Base-by-base conservation (phyloP, 2,113 vertebrate genomes). In the Psephotus haematonotus region DNA sequence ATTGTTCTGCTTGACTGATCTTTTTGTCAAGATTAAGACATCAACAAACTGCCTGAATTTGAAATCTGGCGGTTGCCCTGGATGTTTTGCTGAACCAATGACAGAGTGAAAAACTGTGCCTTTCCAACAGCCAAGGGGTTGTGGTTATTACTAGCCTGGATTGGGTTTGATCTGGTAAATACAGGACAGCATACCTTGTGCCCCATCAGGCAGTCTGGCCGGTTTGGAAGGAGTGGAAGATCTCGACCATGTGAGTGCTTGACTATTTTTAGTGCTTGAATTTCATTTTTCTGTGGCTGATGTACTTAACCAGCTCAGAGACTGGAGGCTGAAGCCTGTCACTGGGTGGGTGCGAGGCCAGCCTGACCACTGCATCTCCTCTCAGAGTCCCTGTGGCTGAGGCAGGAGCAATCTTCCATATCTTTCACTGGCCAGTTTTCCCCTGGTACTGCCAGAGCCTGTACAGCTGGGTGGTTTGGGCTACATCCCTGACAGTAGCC, bases 401-500 rank as follows among this genome's bases (percentile, higher is more conserved):
- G 3, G 52, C 0, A 14, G 31, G 39, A 44, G 17, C 1, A 3
- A 6, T 0, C 33, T 23, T 47, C 57, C 33, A 7, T 59, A 16
- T 35, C 22, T 35, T 59, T 17, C 27, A 1, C 39, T 4, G 49
- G 10, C 29, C n/a, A 6, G 0, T 4, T 23, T 29, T 31, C 35
- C 5, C 17, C 3, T 28, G 3, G 8, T 8, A 4, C 19, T 13
- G 1, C 7, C 18, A 6, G 17, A 12, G 35, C 1, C 24, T 4
- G 60, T 1, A 9, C 39, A 2, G 50, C 46, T 3, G 15, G 1
- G 13, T 9, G 55, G 29, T 15, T 17, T 2, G 60, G 5, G 41
- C 10, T 6, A 6, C 37, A 7, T 17, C n/a, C 5, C 27, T 2
- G 41, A 5, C 0, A 12, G 13, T 1, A 6, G 63, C 10, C 1